phyloP scores from a whole-genome alignment of 2,113 vertebrate genomes.

The Mobula birostris region DNA sequence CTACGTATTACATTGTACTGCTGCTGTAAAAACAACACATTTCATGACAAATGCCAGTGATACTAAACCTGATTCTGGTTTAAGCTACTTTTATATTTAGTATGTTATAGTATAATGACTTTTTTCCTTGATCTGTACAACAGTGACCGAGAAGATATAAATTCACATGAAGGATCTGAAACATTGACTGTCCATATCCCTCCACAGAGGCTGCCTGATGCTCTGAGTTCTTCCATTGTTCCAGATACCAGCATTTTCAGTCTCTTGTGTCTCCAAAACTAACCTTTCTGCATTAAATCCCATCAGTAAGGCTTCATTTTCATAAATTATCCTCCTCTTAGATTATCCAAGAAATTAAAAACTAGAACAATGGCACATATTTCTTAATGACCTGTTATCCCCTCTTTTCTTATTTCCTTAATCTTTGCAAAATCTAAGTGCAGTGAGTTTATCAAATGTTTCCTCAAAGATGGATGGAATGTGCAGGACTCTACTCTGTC shows the following conservation, averaged over 20 bases:
- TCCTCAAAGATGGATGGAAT: neutral
- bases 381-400: neutral
- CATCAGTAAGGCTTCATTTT: neutral
- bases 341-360: neutral
- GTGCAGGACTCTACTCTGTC: neutral
- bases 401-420: neutral
- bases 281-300: neutral
- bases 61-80: neutral
- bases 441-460: neutral
- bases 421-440: neutral
- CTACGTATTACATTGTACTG: too few relatives aligned
- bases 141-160: neutral
- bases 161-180: too few relatives aligned
- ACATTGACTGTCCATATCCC: too few relatives aligned
- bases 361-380: neutral
- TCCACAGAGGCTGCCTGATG: too few relatives aligned
- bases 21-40: too few relatives aligned
- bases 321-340: neutral
- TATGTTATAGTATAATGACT: neutral
- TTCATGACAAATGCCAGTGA: too few relatives aligned
- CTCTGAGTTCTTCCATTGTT: too few relatives aligned
- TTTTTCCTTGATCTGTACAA: neutral
- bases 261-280: too few relatives aligned
- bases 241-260: too few relatives aligned
- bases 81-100: neutral